Conservation (phyloP, 2,888 invertebrate genomes). For the Synergus laeviventris region DNA sequence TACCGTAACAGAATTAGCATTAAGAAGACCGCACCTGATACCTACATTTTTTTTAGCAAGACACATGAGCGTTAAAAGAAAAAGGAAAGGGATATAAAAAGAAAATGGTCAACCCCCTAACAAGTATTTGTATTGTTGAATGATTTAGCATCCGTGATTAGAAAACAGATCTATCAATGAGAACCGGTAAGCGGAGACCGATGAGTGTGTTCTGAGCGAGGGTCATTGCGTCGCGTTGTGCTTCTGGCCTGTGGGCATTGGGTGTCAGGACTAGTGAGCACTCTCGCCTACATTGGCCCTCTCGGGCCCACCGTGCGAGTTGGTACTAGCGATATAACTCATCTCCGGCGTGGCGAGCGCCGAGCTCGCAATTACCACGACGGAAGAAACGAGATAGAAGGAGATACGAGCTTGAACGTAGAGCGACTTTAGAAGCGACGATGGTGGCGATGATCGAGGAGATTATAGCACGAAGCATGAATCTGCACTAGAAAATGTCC, state of each 20-base stretch:
- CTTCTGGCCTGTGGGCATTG: slow-evolving; percentile 61
- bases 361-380: slow-evolving; percentile 68
- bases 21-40: slow-evolving; percentile 33
- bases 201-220: slow-evolving; percentile 9
- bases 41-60: neutral
- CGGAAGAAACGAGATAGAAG: slow-evolving; percentile 66
- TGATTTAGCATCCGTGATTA: neutral
- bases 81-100: neutral
- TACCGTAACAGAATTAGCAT: slow-evolving; percentile 38
- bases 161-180: neutral
- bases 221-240: slow-evolving; percentile 9
- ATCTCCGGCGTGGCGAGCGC: slow-evolving; percentile 56
- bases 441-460: slow-evolving; percentile 41
- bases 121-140: neutral
- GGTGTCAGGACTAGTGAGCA: slow-evolving; percentile 62
- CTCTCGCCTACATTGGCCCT: slow-evolving; percentile 60
- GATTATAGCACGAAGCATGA: slow-evolving; percentile 38
- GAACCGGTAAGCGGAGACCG: neutral
- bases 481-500: slow-evolving; percentile 23
- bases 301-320: slow-evolving; percentile 58
- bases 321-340: slow-evolving; percentile 55
- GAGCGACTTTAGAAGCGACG: slow-evolving; percentile 32
- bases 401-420: slow-evolving; percentile 32
- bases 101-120: neutral
- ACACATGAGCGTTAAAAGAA: neutral